Conservation (phyloP, 1,140 invertebrate species). For the Zophobas atratus region DNA sequence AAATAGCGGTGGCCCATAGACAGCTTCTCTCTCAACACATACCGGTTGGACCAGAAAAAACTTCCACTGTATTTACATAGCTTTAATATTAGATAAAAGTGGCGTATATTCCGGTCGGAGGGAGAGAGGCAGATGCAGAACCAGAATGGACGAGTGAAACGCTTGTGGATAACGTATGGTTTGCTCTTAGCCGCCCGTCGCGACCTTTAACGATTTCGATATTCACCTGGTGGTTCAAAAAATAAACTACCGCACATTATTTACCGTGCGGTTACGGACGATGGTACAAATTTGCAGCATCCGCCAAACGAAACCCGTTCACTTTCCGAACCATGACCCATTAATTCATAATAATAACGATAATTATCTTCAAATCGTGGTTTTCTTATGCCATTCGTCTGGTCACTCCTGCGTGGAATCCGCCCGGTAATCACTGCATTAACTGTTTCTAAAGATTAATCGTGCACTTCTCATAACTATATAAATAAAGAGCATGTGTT, state of each 20-base stretch:
- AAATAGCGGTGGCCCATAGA: constrained; percentile 51
- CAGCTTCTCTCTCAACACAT: constrained; percentile 47
- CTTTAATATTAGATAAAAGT: constrained; percentile 45
- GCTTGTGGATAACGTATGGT: constrained; percentile 17
- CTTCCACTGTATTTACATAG: constrained; percentile 42
- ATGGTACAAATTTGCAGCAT: not conserved
- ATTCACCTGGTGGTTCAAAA: constrained; percentile 35
- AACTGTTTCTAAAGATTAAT: constrained; percentile 32
- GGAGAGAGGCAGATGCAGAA: not conserved
- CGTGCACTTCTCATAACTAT: constrained; percentile 11
- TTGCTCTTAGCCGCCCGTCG: constrained; percentile 44
- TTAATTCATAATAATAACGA: too few relatives aligned
- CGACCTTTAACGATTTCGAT: constrained; percentile 47
- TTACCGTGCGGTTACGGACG: not conserved
- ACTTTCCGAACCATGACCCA: too few relatives aligned
- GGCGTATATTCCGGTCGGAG: constrained; percentile 5
- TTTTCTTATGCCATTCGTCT: not conserved
- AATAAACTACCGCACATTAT: constrained; percentile 9
- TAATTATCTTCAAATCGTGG: not conserved
- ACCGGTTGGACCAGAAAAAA: constrained; percentile 27
- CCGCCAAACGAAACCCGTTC: not conserved
- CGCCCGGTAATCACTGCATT: constrained; percentile 7
- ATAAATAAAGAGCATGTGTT: constrained; percentile 48
- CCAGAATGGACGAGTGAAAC: constrained; percentile 14
- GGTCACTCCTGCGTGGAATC: not conserved